These are phyloP conservation scores for Melanophora roralis DNA, from an alignment of 2,888 invertebrate genomes.

Conservation along the genomic window DNA sequence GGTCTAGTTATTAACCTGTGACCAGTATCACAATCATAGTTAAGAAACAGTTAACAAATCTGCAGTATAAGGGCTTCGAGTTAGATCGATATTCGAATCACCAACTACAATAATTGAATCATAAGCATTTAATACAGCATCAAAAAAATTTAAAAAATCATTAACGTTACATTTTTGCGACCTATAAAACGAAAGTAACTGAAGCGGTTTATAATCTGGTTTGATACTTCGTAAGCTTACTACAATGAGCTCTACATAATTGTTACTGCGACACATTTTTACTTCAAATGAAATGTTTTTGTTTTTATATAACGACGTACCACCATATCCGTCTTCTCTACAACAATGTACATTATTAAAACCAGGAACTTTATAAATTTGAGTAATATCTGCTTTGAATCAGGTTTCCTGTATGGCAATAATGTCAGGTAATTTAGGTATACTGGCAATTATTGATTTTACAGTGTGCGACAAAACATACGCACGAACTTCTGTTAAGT, in stretches of 20 bases:
- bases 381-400: no score
- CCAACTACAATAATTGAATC: slow-evolving; percentile 10
- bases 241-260: background rate
- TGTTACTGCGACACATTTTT: background rate
- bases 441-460: background rate
- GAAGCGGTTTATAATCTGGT: background rate
- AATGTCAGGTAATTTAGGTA: background rate
- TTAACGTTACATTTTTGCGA: background rate
- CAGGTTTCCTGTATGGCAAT: background rate
- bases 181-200: background rate
- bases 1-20: no score
- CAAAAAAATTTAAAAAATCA: slow-evolving; percentile 13
- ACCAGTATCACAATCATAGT: slow-evolving; percentile 19
- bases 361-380: no score
- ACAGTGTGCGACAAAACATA: no score
- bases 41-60: background rate
- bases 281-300: background rate
- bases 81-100: slow-evolving; percentile 7
- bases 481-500: no score
- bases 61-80: background rate
- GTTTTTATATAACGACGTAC: slow-evolving; percentile 5
- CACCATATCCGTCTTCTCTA: background rate
- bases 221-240: background rate
- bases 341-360: background rate
- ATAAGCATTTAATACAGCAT: background rate